Percentiles rank a stretch among this genome's conserved stretches.
Evolutionary conservation across 2,888 invertebrate species (phyloP).

Genomic region (Microplitis deprimator): DNA sequence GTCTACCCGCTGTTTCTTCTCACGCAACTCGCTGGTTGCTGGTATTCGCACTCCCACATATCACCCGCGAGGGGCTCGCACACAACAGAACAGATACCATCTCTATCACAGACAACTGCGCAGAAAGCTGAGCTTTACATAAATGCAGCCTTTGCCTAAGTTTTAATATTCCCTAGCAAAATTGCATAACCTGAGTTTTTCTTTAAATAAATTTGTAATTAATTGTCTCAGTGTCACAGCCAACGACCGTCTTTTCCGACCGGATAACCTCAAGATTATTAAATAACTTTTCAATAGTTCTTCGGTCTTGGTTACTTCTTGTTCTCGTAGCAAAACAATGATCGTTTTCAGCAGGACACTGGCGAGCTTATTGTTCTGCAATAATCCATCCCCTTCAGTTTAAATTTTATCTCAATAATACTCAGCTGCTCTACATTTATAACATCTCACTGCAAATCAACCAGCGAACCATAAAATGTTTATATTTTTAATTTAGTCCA

Average conservation of each 20-base stretch:
- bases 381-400: constrained; percentile 29
- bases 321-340: constrained; percentile 36
- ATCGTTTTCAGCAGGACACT: constrained; percentile 48
- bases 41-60: neutral
- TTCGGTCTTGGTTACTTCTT: constrained; percentile 25
- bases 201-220: too few relatives aligned
- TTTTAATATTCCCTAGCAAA: too few relatives aligned
- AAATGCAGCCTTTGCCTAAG: too few relatives aligned
- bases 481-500: too few relatives aligned
- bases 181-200: too few relatives aligned
- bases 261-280: too few relatives aligned
- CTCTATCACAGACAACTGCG: neutral
- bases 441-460: constrained; percentile 13
- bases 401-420: constrained; percentile 14
- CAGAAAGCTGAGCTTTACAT: neutral
- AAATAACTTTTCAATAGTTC: too few relatives aligned
- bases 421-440: constrained; percentile 32
- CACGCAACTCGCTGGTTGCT: neutral
- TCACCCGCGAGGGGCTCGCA: neutral
- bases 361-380: constrained; percentile 50
- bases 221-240: too few relatives aligned
- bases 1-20: constrained; percentile 44
- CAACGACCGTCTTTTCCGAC: too few relatives aligned
- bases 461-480: constrained; percentile 36
- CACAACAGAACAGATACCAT: neutral